Conservation (phyloP, 1,140 invertebrate species). For the Liolophura sinensis region DNA sequence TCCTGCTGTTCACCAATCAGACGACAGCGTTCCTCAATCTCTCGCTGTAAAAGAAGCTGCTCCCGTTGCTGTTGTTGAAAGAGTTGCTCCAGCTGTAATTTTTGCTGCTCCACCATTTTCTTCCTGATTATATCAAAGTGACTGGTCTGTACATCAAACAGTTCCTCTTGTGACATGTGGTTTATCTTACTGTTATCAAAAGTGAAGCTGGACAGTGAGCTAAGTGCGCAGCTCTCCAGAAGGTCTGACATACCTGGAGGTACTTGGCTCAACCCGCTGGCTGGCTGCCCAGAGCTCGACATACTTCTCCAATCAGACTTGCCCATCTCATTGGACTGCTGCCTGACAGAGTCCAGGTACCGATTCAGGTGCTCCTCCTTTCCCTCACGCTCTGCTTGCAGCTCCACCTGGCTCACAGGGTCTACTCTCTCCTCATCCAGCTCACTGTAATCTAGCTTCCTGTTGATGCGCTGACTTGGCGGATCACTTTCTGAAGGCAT, state of each 20-base stretch:
- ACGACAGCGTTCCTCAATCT: slow-evolving; percentile 32
- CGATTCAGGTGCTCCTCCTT: slow-evolving; percentile 43
- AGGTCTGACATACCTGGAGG: not conserved
- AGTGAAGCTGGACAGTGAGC: not conserved
- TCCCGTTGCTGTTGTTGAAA: slow-evolving; percentile 34
- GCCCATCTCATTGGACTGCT: not conserved
- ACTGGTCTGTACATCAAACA: slow-evolving; percentile 26
- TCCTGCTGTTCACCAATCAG: slow-evolving; percentile 30
- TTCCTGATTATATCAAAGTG: slow-evolving; percentile 31
- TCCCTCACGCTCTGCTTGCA: slow-evolving; percentile 4
- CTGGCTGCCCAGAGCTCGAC: not conserved
- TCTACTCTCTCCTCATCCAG: slow-evolving; percentile 8
- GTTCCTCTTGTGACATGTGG: slow-evolving; percentile 21
- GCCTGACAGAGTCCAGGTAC: slow-evolving; percentile 32
- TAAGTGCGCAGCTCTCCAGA: not conserved
- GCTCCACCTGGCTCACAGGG: not conserved
- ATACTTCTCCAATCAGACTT: not conserved
- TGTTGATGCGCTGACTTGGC: not conserved
- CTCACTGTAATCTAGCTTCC: slow-evolving; percentile 10
- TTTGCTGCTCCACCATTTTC: slow-evolving; percentile 33
- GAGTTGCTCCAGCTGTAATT: slow-evolving; percentile 32
- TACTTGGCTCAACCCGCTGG: not conserved
- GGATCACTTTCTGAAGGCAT: no score
- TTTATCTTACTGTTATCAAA: not conserved
- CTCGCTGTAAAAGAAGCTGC: slow-evolving; percentile 29